Percentiles rank a stretch among this genome's conserved stretches.
Evolutionary conservation across 1,140 invertebrate genomes (phyloP).

Genomic region (Trachelipus rathkii): DNA sequence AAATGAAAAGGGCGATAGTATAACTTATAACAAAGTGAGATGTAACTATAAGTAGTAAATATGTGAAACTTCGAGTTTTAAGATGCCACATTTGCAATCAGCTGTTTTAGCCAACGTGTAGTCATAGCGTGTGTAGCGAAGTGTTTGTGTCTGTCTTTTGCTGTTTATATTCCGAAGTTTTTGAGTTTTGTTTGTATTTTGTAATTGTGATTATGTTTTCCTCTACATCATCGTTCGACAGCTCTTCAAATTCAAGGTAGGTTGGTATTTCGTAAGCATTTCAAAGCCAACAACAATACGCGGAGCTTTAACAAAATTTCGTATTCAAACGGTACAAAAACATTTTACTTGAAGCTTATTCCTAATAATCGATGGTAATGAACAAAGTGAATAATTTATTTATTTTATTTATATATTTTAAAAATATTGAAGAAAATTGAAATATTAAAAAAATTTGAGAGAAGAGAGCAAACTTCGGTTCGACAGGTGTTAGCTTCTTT

Average conservation of each 20-base stretch:
- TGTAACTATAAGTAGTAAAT: too few species aligned
- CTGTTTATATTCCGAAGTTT: not conserved
- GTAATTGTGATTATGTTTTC: not conserved
- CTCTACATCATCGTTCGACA: not conserved
- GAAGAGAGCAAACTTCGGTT: too few species aligned
- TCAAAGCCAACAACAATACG: not conserved
- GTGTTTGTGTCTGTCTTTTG: conserved; percentile 3
- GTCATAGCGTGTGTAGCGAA: not conserved
- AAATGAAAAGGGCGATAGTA: too few species aligned
- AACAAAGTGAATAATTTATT: too few species aligned
- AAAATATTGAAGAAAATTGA: too few species aligned
- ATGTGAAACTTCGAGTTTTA: not conserved
- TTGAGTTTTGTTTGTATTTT: not conserved
- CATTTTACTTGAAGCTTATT: not conserved
- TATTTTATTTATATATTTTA: too few species aligned
- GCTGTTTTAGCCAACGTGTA: conserved; percentile 6
- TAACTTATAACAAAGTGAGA: too few species aligned
- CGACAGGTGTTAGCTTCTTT: not conserved
- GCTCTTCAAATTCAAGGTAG: not conserved
- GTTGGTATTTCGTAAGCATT: not conserved
- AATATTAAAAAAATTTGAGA: too few species aligned
- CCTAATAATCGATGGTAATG: not conserved
- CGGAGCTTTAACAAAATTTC: not conserved
- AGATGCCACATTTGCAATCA: conserved; percentile 12
- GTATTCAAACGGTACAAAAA: not conserved